A percentile compares a stretch with the other conserved stretches of the same genome.
These are phyloP conservation scores for Plagodis dolabraria DNA, from an alignment of 2,888 invertebrate species.

Conservation along the genomic window DNA sequence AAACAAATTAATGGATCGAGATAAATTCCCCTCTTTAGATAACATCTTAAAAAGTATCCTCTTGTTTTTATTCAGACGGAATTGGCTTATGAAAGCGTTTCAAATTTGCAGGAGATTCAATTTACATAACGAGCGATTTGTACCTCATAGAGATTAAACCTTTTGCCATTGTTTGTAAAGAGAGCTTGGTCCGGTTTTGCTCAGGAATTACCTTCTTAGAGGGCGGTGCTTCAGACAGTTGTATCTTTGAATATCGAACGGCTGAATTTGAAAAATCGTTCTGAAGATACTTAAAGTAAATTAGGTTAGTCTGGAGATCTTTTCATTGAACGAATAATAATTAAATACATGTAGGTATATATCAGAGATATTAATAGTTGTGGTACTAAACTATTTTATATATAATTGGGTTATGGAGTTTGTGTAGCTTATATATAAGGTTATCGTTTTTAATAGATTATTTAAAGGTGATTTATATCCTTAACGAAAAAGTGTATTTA, in stretches of 20 bases:
- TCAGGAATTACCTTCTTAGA: constrained; percentile 54
- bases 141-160: constrained; percentile 75
- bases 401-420: no score
- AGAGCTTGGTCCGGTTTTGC: constrained; percentile 55
- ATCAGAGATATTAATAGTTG: no score
- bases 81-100: constrained; percentile 81
- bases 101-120: constrained; percentile 81
- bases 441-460: no score
- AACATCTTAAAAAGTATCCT: constrained; percentile 67
- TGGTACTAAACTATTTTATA: no score
- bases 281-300: not conserved
- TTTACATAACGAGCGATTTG: constrained; percentile 83
- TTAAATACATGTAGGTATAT: no score
- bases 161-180: constrained; percentile 58
- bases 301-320: no score
- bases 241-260: constrained; percentile 51
- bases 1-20: constrained; percentile 57
- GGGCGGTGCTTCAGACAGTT: constrained; percentile 44
- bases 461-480: no score
- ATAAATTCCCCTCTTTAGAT: constrained; percentile 56
- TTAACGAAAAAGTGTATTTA: no score
- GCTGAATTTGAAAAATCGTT: constrained; percentile 39
- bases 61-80: constrained; percentile 77
- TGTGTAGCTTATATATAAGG: no score
- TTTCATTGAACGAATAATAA: no score